Base-by-base conservation (phyloP, 2,888 invertebrate species). In the Plebejus melissa region DNA sequence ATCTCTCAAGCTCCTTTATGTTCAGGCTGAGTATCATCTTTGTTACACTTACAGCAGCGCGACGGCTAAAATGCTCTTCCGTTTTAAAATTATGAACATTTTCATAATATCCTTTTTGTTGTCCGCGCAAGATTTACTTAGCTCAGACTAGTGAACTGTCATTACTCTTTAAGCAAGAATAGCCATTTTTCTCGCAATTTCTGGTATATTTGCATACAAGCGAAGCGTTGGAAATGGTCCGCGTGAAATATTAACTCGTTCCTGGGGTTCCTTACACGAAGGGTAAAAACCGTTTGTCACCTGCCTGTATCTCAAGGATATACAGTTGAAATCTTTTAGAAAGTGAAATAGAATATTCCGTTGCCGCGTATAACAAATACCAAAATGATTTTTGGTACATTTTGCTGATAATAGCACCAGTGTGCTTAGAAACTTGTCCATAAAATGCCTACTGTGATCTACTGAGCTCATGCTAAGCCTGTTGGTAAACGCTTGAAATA, bases 171-270 rank as follows among this genome's bases (percentile, higher is more conserved):
- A 13, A 65, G 65, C 32, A 32, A 65, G 1, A 65, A 36, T 65
- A 1, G 36, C 32, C 4, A 13, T 65, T 65, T 65, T 65, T 60
- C 60, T 36, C 16, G 28, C 71, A 71, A 46, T 70, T 70, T 70
- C 70, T 41, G 41, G 7, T n/a, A 16, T 70, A 41, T 46, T 71
- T 46, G n/a, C 71, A 71, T 46, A 71, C 46, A 71, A 71, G 41
- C 54, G 72, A 72, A 32, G 16, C 72, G 32, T 71, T 13, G 13
- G 13, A 50, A 72, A 72, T 50, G 50, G 13, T 28, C 50, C 16
- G 72, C 46, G 50, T 50, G 28, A 70, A 72, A 72, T 72, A 72
- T 72, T 32, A 50, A 54, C 54, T 50, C 28, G 11, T 16, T 4
- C 4, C 54, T 11, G 16, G 54, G 54, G 54, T 54, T 54, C 16